phyloP scores from a whole-genome alignment of 35 echinoderm and acorn worm species.

The Apostichopus californicus region DNA sequence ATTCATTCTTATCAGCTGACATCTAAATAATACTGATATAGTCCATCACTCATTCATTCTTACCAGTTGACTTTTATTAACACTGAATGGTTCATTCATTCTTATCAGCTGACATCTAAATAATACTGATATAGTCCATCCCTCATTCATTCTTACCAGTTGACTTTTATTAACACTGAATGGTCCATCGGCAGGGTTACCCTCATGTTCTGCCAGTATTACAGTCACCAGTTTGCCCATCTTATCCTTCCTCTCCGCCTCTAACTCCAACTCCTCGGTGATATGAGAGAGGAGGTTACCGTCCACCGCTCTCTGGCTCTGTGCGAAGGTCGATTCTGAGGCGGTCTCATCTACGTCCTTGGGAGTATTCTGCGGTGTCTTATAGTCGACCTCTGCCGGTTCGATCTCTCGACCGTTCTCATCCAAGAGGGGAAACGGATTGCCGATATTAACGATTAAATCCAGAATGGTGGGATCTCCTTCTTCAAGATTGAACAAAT shows the following conservation, averaged over 20 bases:
- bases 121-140: too few species aligned
- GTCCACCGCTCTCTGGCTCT: constrained; percentile 15
- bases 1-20: neutral
- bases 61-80: constrained; percentile 83
- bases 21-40: too few species aligned
- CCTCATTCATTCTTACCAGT: constrained; percentile 59
- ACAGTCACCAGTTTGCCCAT: constrained; percentile 66
- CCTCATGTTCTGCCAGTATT: constrained; percentile 81
- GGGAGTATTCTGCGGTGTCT: constrained; percentile 15
- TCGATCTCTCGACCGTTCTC: constrained; percentile 72
- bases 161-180: constrained; percentile 79
- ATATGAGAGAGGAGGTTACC: constrained; percentile 66
- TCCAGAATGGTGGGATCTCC: constrained; percentile 81
- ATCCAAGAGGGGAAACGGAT: constrained; percentile 84
- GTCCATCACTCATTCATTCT: neutral
- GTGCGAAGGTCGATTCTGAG: constrained; percentile 32
- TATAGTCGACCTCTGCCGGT: constrained; percentile 2
- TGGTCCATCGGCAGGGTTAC: constrained; percentile 68
- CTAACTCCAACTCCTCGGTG: constrained; percentile 60
- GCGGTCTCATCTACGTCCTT: neutral
- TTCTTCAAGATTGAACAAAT: constrained; percentile 77
- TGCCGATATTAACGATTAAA: constrained; percentile 79
- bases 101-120: too few species aligned
- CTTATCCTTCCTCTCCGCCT: constrained; percentile 16
- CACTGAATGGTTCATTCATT: constrained; percentile 68